phyloP scores from a whole-genome alignment of 1,140 invertebrate genomes.

The Aphelenchoides fujianensis region DNA sequence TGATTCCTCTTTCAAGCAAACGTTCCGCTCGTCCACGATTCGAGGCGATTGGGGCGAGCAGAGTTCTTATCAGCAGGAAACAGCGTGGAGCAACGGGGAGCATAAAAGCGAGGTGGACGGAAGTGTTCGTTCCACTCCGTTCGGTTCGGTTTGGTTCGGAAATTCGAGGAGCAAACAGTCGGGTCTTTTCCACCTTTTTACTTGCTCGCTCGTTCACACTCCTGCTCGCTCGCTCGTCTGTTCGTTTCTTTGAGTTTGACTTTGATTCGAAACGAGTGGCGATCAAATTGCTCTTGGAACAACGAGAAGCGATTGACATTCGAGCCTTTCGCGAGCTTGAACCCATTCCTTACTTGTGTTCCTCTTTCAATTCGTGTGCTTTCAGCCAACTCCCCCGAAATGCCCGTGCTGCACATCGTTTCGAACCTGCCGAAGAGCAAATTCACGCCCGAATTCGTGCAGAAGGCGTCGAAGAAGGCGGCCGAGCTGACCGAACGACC shows the following conservation, averaged over 20 bases:
- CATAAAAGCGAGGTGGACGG: no score
- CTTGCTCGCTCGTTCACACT: no score
- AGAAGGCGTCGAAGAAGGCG: not conserved
- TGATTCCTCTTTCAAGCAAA: not conserved
- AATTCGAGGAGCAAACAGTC: no score
- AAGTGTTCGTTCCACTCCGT: no score
- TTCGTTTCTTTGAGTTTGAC: no score
- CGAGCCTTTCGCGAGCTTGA: not conserved
- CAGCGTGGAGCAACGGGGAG: not conserved
- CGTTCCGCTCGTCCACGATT: not conserved
- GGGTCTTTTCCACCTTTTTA: no score
- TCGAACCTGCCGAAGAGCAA: constrained; percentile 12
- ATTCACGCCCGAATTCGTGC: constrained; percentile 1
- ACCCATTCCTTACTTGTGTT: not conserved
- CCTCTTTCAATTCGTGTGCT: not conserved
- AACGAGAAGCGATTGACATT: not conserved
- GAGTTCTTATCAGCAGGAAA: not conserved
- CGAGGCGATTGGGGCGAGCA: not conserved
- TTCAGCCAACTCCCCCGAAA: constrained; percentile 2
- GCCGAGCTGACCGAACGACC: not conserved
- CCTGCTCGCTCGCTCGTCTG: no score
- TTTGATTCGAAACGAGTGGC: not conserved
- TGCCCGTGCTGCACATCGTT: constrained; percentile 5
- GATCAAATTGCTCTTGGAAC: not conserved
- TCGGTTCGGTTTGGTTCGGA: no score